Base-by-base conservation (phyloP, 2,888 invertebrate species). In the Meganola albula region DNA sequence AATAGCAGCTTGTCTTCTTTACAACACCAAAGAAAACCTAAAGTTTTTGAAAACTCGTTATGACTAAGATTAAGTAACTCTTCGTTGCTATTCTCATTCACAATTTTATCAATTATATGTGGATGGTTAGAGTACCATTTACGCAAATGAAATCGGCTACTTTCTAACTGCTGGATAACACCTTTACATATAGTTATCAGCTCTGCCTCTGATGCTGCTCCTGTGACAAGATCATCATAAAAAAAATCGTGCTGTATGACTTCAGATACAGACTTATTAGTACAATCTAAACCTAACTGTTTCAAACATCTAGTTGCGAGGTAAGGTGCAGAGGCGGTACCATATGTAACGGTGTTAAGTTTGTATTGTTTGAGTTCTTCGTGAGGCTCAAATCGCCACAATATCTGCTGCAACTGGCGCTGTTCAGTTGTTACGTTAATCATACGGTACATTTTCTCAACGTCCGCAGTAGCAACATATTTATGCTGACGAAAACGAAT, bases 11-110 rank as follows among this genome's bases (percentile, higher is more conserved):
- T 30, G 26, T 58, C 53, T 9, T 25, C 22, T 2, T 31, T 14
- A 12, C 33, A 46, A 8, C 25, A 4, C 58, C 58, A 58, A 13
- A 48, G 13, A 10, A 59, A 10, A 10, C 58, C 58, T 12, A 61
- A 27, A 0, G 54, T 53, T 46, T 53, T 58, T 4, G 12, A 27
- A 12, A 20, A 3, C 3, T 7, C 3, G n/a, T 20, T 20, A 20
- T 20, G 4, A 16, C 16, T 20, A 20, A n/a, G n/a, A n/a, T n/a
- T n/a, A n/a, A n/a, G n/a, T n/a, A n/a, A n/a, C n/a, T n/a, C n/a
- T n/a, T n/a, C n/a, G n/a, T n/a, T 20, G 20, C n/a, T 2, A 20
- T n/a, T n/a, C 7, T 3, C n/a, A 20, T 20, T 7, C 3, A 2
- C 3, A n/a, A 20, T 5, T 20, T 20, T 3, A 3, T 3, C 3